Evolutionary conservation across 2,888 invertebrate species (phyloP), one percentile per base, ranked within the genome.

Genomic region (Imbricaverruca yamaguchii): DNA sequence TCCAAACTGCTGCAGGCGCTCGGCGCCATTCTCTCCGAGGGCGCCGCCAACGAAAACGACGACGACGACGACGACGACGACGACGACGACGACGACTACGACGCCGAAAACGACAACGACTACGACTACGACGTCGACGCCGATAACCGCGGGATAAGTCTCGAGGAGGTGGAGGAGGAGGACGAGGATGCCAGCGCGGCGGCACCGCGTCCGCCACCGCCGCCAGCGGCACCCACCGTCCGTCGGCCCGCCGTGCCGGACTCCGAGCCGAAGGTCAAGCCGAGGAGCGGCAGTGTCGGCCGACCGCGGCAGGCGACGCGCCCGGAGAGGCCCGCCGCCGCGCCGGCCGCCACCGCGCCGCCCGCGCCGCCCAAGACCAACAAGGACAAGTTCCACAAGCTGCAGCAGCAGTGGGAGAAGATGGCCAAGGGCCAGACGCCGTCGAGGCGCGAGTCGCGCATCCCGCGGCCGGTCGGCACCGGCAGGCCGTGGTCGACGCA

Each of bases 351-450:
- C 61, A 61, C 15, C 18, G 61, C 61, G 15, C 0, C 39, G 25
- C n/a, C 11, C 4, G 13, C 1, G 25, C 8, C 74, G 39, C 74
- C 74, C 23, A 83, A 83, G 77, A 84, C 85, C 8, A 91, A 91
- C 80, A 92, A 91, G 39, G 90, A 91, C 83, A 92, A 93, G 85
- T 94, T 94, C 88, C 90, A 92, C 53, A 90, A 92, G 83, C 88
- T 94, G 82, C 93, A 93, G 85, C 91, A 92, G 86, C 93, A 93
- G 85, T 94, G 94, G 94, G 94, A 94, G 86, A 90, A 92, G 88
- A 89, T 94, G 84, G 92, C 92, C 84, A 90, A 89, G 18, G 89
- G 89, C 80, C 90, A 90, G 67, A 88, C 88, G 0, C 85, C 85
- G 12, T 87, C 80, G 80, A 59, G 81, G 69, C 39, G 77, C 65